Evolutionary conservation across 2,888 invertebrate species (phyloP), one percentile per base, ranked within the genome.

Genomic region (Anthophora plumipes): DNA sequence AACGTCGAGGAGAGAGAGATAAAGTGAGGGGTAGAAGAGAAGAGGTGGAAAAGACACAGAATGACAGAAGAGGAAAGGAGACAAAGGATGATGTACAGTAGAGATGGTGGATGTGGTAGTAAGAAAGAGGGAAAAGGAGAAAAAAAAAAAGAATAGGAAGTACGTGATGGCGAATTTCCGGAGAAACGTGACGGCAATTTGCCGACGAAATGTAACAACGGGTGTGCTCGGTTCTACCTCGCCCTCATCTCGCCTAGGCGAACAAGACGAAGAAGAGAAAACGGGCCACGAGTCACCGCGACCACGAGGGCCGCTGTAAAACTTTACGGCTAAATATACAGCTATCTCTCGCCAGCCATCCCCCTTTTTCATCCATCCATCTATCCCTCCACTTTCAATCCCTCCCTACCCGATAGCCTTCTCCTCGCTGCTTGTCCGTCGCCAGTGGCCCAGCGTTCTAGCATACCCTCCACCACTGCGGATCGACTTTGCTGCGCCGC

Each of bases 241-340:
- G n/a, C n/a, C 1, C 4, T 31, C 8, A 20, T 17, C 22, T 48
- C 8, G 22, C 22, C 31, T 12, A 37, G 41, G n/a, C 2, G 14
- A 7, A 22, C 14, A 41, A n/a, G 54, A 20, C 22, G 22, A 17
- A n/a, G 22, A 8, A 12, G 37, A 41, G 59, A 8, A 67, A 43
- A 52, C 54, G 41, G 67, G n/a, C 37, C 55, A 46, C 64, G 75
- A 71, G 73, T 71, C 46, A 59, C 68, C 57, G 74, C 60, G 73
- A 60, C 71, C 74, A 78, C 59, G 76, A 78, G 71, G 78, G 60
- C 22, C 52, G 63, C 64, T 81, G 74, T 76, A 79, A 85, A 84
- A 85, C 83, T 88, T 87, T 85, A 84, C 75, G 74, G 87, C 84
- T 89, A 90, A 89, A 89, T 88, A 90, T 87, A 89, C 82, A 85